Base-by-base conservation (phyloP, 2,113 vertebrate species). In the Galeopterus variegatus region DNA sequence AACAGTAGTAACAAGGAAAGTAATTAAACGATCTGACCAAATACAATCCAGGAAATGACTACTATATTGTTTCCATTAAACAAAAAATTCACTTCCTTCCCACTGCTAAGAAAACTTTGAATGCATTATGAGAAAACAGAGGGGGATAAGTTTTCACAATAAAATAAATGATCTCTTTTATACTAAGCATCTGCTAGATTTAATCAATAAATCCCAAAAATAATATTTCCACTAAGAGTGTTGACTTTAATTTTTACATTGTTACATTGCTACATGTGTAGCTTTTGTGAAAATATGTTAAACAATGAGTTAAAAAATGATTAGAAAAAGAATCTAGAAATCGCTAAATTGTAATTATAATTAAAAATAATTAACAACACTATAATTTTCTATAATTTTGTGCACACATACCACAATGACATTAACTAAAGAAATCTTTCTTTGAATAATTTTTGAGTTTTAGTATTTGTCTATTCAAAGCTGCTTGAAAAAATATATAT, bases 201-300 rank as follows among this genome's bases (percentile, higher is more conserved):
- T 92, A 95, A 92, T 58, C 28, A 86, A 95, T 56, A 95, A 83
- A 90, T 85, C 24, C 33, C 90, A 94, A 95, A 85, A 82, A 36
- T 3, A 52, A 26, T 77, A 84, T 92, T 96, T 67, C 70, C 8
- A 83, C 50, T 48, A 67, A 52, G 10, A 65, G 15, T 23, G 19
- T 92, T 48, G 65, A 72, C 19, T 96, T 93, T 82, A 50, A 93
- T 13, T 80, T 92, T 97, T 82, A 56, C 70, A 70, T 28, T 64
- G 24, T 18, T 84, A 81, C 48, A 86, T 6, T 73, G 1, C 82
- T 36, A 70, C 69, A 50, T 6, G 23, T n/a, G 31, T 79, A 21
- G 28, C 13, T 90, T 87, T 96, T 93, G 93, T 18, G 17, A 36
- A 88, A 94, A 94, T 70, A 84, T 15, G 33, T 79, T 90, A 90